phyloP scores from a whole-genome alignment of 1,140 invertebrate genomes.

The Drosophila pandora region DNA sequence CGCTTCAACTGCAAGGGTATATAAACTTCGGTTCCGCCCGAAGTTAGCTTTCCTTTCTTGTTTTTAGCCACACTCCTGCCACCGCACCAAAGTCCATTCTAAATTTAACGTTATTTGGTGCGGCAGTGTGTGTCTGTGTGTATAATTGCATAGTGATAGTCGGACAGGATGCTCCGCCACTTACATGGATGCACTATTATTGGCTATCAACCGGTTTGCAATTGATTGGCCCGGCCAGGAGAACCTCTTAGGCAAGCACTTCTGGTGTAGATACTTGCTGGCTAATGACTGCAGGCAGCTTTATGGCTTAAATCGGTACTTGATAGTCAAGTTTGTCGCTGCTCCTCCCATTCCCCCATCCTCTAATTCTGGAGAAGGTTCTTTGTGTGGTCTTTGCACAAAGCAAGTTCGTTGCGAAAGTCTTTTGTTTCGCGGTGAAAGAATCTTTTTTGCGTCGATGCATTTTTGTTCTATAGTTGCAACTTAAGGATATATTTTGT shows the following conservation, averaged over 20 bases:
- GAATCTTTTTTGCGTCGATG: not conserved
- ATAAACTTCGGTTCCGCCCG: no score
- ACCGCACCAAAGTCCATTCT: slow-evolving; percentile 74
- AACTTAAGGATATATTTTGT: not conserved
- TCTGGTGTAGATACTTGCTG: slow-evolving; percentile 71
- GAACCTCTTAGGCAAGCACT: slow-evolving; percentile 43
- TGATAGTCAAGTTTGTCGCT: slow-evolving; percentile 32
- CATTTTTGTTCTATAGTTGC: not conserved
- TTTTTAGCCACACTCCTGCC: slow-evolving; percentile 55
- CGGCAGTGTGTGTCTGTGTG: slow-evolving; percentile 29
- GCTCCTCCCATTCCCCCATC: slow-evolving; percentile 4
- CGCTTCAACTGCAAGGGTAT: no score
- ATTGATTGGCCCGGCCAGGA: slow-evolving; percentile 66
- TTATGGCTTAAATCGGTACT: slow-evolving; percentile 56
- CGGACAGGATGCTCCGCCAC: slow-evolving; percentile 54
- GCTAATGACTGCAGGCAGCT: slow-evolving; percentile 56
- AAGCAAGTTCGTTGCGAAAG: slow-evolving; percentile 54
- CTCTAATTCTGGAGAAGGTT: not conserved
- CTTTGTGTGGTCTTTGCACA: slow-evolving; percentile 22
- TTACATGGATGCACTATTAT: slow-evolving; percentile 15
- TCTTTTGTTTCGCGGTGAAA: slow-evolving; percentile 45
- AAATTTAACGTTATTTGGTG: slow-evolving; percentile 68
- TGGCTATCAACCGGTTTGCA: slow-evolving; percentile 74
- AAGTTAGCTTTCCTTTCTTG: no score
- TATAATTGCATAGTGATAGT: slow-evolving; percentile 48